Evolutionary conservation across 2,113 vertebrate genomes (phyloP), one percentile per base, ranked within the genome.

Genomic region (Lophius piscatorius): DNA sequence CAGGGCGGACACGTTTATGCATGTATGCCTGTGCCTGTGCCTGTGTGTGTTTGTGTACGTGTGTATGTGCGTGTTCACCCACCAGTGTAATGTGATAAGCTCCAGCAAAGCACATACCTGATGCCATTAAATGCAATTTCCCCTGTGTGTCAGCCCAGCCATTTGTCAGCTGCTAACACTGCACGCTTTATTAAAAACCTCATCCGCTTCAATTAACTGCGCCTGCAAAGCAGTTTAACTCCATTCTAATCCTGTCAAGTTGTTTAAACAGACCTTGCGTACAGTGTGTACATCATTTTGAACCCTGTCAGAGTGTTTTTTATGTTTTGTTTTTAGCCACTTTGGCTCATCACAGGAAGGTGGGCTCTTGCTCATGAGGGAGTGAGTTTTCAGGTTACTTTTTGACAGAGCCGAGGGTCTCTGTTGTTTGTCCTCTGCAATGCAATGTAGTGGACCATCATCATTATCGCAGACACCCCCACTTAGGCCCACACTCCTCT

Each of bases 111-210:
- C 86, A 88, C 90, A 89, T 91, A 91, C 90, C 88, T 90, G 89
- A 90, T 88, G 90, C 85, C 84, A 90, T 90, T 89, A 89, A 89
- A 88, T 83, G 76, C 86, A 83, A 89, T 90, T 87, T 89, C 90
- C 89, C 91, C 81, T 63, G 90, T 88, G 89, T 88, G 84, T 87
- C 85, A 77, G 78, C 75, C 47, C 63, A 82, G 85, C 87, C 84
- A 89, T 90, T 91, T 92, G 89, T 91, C 90, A 92, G 88, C 91
- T 91, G 89, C 88, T 88, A 90, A 91, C 84, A 86, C 87, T 86
- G 88, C 88, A 86, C 82, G 86, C 90, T 91, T 88, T 91, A 91
- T 91, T 90, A 90, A 91, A 91, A 92, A 88, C 78, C 87, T 89
- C 84, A 91, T 92, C 89, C 88, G 82, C 89, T 90, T 91, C 88